phyloP scores from a whole-genome alignment of 2,888 invertebrate species.

The Shargacucullia verbasci region DNA sequence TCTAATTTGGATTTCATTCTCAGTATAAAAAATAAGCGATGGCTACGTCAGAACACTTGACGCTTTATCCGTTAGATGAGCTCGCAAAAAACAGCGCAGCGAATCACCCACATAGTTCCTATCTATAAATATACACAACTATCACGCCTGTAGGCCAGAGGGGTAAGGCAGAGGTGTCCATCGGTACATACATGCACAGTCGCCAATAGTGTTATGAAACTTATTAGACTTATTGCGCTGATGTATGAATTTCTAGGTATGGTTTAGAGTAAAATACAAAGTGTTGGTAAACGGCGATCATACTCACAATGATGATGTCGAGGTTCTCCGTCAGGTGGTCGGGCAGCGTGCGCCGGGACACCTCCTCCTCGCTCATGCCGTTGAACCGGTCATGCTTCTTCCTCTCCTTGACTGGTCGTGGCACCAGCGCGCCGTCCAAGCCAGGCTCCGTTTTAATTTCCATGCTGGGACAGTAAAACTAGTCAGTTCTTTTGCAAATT shows the following conservation, averaged over 20 bases:
- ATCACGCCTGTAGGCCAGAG: background rate
- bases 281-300: slow-evolving; percentile 76
- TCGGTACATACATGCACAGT: no score
- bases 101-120: background rate
- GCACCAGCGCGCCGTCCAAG: slow-evolving; percentile 86
- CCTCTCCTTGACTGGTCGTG: slow-evolving; percentile 93
- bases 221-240: no score
- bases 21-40: background rate
- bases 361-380: slow-evolving; percentile 99
- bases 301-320: slow-evolving; percentile 99
- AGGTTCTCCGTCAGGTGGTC: slow-evolving; percentile 98
- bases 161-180: background rate
- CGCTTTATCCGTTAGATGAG: background rate
- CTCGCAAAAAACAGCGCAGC: background rate
- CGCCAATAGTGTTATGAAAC: no score
- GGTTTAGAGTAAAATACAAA: background rate
- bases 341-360: slow-evolving; percentile 96
- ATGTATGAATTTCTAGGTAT: no score
- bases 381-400: slow-evolving; percentile 98
- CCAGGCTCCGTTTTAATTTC: slow-evolving; percentile 87
- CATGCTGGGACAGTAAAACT: slow-evolving; percentile 74
- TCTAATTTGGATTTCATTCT: background rate
- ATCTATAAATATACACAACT: background rate
- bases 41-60: background rate
- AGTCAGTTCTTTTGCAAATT: slow-evolving; percentile 9